phyloP scores from a whole-genome alignment of 37 sponge, comb jelly and placozoan species.

The Halisarca cf. caerulea region DNA sequence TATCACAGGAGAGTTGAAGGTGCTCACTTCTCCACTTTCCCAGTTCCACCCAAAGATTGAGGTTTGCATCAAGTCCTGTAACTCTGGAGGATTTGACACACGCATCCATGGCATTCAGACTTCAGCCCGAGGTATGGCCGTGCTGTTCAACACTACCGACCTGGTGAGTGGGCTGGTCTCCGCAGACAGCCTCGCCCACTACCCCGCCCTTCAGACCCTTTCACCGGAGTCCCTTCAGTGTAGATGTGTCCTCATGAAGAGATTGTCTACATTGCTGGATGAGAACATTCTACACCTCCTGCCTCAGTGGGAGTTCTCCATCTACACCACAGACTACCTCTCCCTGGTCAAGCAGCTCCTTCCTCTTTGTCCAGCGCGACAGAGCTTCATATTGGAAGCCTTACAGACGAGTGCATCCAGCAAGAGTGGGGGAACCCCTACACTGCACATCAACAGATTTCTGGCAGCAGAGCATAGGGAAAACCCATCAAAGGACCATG shows the following conservation, averaged over 20 bases:
- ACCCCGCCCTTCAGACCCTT: constrained; percentile 71
- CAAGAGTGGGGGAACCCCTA: constrained; percentile 43
- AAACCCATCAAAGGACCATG: constrained; percentile 73
- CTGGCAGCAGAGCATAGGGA: constrained; percentile 68
- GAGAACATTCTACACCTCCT: constrained; percentile 63
- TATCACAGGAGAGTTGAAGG: constrained; percentile 47
- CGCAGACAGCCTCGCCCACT: constrained; percentile 53
- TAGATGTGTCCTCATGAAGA: constrained; percentile 56
- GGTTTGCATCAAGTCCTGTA: constrained; percentile 74
- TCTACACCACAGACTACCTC: constrained; percentile 1
- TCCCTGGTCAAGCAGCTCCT: constrained; percentile 69
- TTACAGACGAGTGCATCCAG: constrained; percentile 44
- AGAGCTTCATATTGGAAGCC: constrained; percentile 59
- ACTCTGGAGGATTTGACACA: constrained; percentile 75
- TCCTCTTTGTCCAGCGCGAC: constrained; percentile 59
- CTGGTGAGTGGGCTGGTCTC: constrained; percentile 42
- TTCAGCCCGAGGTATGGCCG: constrained; percentile 1
- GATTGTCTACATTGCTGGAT: constrained; percentile 63
- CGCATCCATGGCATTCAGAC: constrained; percentile 67
- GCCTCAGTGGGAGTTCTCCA: constrained; percentile 53
- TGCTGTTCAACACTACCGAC: constrained; percentile 43
- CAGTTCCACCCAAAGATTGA: constrained; percentile 58
- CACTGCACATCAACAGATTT: constrained; percentile 77
- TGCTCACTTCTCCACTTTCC: constrained; percentile 53
- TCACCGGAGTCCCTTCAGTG: constrained; percentile 50